phyloP scores from a whole-genome alignment of 2,888 invertebrate species.

The Lepidocyrtoides sp. region DNA sequence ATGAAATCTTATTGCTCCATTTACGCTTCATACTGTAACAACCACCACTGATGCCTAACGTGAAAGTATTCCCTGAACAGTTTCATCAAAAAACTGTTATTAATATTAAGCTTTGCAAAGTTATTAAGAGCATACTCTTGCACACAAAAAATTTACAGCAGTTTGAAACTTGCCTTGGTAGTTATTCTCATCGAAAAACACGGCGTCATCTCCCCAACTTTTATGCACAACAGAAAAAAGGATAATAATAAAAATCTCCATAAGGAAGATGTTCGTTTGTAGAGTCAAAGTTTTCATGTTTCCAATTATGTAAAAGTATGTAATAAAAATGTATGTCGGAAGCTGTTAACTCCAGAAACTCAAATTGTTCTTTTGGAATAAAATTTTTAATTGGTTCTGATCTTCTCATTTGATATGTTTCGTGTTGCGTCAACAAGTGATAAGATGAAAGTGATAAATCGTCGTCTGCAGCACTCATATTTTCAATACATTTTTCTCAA shows the following conservation, averaged over 20 bases:
- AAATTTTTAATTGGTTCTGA: background rate
- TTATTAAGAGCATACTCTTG: too few species aligned
- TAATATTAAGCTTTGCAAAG: too few species aligned
- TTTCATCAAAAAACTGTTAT: background rate
- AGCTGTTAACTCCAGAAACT: background rate
- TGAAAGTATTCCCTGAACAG: conserved; percentile 40
- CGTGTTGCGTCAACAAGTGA: conserved; percentile 45
- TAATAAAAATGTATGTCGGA: background rate
- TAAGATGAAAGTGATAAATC: conserved; percentile 32
- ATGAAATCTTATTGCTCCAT: conserved; percentile 16
- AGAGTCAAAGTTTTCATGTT: background rate
- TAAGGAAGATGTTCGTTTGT: background rate
- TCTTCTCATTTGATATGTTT: conserved; percentile 22
- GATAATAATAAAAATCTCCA: background rate
- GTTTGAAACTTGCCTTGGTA: conserved; percentile 41
- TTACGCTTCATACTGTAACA: conserved; percentile 46
- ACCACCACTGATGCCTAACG: background rate
- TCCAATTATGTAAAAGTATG: too few species aligned
- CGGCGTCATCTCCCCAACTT: background rate
- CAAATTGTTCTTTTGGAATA: background rate
- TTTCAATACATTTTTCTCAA: background rate
- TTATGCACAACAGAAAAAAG: background rate
- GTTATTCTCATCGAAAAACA: conserved; percentile 29
- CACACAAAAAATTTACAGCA: background rate
- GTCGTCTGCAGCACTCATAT: background rate